Conservation (phyloP, 1,140 invertebrate species). For the Hirudo medicinalis region DNA sequence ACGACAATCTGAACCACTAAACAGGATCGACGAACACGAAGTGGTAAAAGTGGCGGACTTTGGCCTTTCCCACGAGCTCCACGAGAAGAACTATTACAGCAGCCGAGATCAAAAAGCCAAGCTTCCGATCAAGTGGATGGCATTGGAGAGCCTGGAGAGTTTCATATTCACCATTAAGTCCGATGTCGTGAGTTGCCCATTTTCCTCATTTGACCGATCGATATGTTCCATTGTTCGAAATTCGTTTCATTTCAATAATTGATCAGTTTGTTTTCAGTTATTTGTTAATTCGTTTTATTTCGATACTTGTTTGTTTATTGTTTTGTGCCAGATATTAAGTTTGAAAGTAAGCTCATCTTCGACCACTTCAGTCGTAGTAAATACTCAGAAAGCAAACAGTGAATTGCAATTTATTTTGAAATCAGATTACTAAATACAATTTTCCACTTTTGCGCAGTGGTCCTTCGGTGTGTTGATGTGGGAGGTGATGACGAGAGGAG, state of each 20-base stretch:
- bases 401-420: too few relatives aligned
- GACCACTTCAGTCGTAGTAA: too few relatives aligned
- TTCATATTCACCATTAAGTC: conserved; percentile 31
- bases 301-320: not conserved
- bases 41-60: conserved; percentile 42
- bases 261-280: too few relatives aligned
- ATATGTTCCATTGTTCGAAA: not conserved
- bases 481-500: conserved; percentile 39
- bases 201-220: not conserved
- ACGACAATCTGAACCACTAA: too few relatives aligned
- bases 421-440: not conserved
- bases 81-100: conserved; percentile 39
- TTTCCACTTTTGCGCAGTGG: conserved; percentile 30
- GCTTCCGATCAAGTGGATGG: conserved; percentile 43
- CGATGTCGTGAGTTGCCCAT: conserved; percentile 37
- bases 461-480: conserved; percentile 39
- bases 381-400: too few relatives aligned
- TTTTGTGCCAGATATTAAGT: not conserved
- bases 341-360: too few relatives aligned
- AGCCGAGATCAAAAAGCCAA: conserved; percentile 30
- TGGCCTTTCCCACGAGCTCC: conserved; percentile 39
- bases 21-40: conserved; percentile 37
- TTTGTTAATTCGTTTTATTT: not conserved
- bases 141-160: conserved; percentile 36
- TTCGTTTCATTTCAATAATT: not conserved